A percentile compares a stretch with the other conserved stretches of the same genome.
Conservation (phyloP, 2,888 invertebrate genomes). For the Agrotis clavis region DNA sequence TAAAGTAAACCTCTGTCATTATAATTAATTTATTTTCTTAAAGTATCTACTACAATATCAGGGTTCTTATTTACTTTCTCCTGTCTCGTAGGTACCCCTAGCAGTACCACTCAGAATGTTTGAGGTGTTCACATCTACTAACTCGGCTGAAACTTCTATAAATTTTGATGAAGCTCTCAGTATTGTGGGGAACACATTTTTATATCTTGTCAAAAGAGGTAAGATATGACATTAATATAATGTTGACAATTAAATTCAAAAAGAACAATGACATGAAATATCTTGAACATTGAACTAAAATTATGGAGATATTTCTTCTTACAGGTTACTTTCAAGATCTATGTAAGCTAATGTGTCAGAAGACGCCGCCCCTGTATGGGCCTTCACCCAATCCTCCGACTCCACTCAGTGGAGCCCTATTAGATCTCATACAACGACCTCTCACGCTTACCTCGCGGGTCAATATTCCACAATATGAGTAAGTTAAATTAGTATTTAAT, state of each 20-base stretch:
- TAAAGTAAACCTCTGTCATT: no score
- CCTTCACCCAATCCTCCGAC: conserved; percentile 93
- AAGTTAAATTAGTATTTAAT: conserved; percentile 72
- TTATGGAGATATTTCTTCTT: background rate
- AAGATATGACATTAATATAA: conserved; percentile 34
- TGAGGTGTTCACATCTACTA: conserved; percentile 93
- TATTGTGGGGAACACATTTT: conserved; percentile 85
- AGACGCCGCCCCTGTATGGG: conserved; percentile 93
- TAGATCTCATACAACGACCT: conserved; percentile 95
- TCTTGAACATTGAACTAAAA: background rate
- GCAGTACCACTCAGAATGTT: conserved; percentile 95
- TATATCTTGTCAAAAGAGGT: conserved; percentile 92
- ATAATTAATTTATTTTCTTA: no score
- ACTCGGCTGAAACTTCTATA: conserved; percentile 80
- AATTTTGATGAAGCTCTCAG: conserved; percentile 77
- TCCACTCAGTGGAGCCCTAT: conserved; percentile 93
- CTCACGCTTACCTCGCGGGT: conserved; percentile 90
- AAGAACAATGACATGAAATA: background rate
- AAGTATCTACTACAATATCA: no score
- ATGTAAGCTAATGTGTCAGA: conserved; percentile 93
- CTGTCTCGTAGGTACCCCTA: conserved; percentile 85
- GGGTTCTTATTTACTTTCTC: background rate
- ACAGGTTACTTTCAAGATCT: conserved; percentile 94
- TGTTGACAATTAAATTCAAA: background rate
- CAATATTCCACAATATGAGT: conserved; percentile 87